These are phyloP conservation scores for Enteromius thamalakanensis DNA, from an alignment of 2,797 vertebrate species.

Conservation along the genomic window DNA sequence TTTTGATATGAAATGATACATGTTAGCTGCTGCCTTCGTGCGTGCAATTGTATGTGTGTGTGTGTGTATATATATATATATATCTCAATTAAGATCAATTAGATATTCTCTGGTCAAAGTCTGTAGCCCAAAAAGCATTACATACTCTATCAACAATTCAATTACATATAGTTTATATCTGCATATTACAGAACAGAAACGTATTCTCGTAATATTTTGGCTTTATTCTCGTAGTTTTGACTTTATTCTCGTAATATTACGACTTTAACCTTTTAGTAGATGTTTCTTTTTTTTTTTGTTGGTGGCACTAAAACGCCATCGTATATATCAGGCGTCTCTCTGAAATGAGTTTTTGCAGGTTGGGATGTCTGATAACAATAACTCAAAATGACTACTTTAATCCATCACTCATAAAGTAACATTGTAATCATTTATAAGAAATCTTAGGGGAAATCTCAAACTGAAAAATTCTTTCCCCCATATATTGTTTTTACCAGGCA, in stretches of 20 bases:
- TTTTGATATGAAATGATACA: too few species aligned
- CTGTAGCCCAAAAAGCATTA: background rate
- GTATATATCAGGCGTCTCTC: too few species aligned
- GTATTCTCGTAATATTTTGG: too few species aligned
- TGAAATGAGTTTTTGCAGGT: too few species aligned
- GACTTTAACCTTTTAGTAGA: too few species aligned
- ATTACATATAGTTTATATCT: background rate
- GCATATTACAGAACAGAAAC: background rate
- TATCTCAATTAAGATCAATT: background rate
- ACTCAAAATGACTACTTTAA: conserved; percentile 2
- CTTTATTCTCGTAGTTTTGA: too few species aligned
- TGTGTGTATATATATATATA: too few species aligned
- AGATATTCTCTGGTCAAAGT: background rate
- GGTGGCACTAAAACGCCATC: too few species aligned
- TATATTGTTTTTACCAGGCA: conserved; percentile 21
- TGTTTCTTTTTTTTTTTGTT: too few species aligned
- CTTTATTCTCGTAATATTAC: too few species aligned
- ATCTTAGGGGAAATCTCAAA: conserved; percentile 8
- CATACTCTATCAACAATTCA: background rate
- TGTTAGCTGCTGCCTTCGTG: too few species aligned
- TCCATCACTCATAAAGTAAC: conserved; percentile 2
- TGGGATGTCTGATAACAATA: background rate
- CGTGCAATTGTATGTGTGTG: too few species aligned
- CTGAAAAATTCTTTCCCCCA: conserved; percentile 9
- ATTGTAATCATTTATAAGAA: conserved; percentile 17